These are phyloP conservation scores for Lontra canadensis DNA, from an alignment of 2,113 vertebrate species.

Conservation along the genomic window DNA sequence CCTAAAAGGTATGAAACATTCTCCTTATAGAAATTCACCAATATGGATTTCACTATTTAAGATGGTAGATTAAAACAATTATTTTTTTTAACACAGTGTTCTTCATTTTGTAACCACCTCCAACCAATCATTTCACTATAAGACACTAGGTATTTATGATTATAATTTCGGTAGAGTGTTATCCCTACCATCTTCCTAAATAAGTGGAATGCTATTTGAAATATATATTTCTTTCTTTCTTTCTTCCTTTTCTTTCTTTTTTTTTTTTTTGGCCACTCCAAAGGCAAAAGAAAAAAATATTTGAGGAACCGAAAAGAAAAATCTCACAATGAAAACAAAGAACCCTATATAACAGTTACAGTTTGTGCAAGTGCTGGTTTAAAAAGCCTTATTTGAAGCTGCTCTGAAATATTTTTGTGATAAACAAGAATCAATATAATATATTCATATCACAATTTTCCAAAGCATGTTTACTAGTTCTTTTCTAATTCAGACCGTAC, in stretches of 20 bases:
- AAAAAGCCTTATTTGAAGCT: conserved; percentile 83
- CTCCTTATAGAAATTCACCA: not conserved
- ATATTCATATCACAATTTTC: conserved; percentile 83
- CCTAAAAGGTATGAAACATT: not conserved
- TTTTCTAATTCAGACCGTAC: conserved; percentile 77
- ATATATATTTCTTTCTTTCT: not conserved
- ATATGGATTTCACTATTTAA: not conserved
- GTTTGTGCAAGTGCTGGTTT: conserved; percentile 77
- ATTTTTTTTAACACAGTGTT: not conserved
- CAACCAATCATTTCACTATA: conserved; percentile 8
- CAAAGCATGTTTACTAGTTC: conserved; percentile 77
- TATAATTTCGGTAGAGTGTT: conserved; percentile 41
- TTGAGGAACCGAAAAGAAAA: not conserved
- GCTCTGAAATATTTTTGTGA: conserved; percentile 82
- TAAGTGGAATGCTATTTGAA: conserved; percentile 54
- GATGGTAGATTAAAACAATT: conserved; percentile 40
- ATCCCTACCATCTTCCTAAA: not conserved
- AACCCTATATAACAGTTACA: conserved; percentile 67
- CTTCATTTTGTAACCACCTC: not conserved
- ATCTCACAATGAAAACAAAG: conserved; percentile 38
- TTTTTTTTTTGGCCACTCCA: not conserved
- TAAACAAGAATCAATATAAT: conserved; percentile 81
- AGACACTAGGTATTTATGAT: conserved; percentile 32
- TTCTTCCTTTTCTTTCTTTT: not conserved
- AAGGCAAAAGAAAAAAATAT: conserved; percentile 5